A percentile compares a stretch with the other conserved stretches of the same genome.
Conservation (phyloP, 2,888 invertebrate species). For the Phortica magna region DNA sequence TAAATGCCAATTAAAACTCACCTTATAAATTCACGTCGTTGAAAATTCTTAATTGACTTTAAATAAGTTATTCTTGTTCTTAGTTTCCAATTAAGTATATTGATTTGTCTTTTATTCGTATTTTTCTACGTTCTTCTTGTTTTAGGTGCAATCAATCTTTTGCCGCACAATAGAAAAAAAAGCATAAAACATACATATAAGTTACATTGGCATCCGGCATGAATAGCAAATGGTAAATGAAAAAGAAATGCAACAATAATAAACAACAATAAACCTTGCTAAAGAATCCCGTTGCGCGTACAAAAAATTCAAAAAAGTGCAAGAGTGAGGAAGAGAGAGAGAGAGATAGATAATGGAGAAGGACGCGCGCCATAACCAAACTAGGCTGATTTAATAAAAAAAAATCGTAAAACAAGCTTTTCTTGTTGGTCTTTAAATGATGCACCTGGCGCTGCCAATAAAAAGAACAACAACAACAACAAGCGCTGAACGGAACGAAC, state of each 20-base stretch:
- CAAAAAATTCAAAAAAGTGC: slow-evolving; percentile 57
- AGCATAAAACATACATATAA: slow-evolving; percentile 37
- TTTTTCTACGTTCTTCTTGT: too few species aligned
- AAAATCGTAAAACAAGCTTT: neutral
- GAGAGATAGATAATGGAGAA: slow-evolving; percentile 20
- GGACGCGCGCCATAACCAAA: neutral
- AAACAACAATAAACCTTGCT: neutral
- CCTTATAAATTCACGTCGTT: too few species aligned
- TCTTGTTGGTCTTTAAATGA: neutral
- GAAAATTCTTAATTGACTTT: too few species aligned
- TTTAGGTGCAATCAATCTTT: too few species aligned
- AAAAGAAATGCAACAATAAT: slow-evolving; percentile 5
- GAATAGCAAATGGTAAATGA: neutral
- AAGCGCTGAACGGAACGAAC: slow-evolving; percentile 56
- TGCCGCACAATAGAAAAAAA: too few species aligned
- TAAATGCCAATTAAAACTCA: too few species aligned
- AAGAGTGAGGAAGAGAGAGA: slow-evolving; percentile 28
- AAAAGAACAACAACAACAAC: slow-evolving; percentile 59
- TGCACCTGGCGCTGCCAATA: slow-evolving; percentile 52
- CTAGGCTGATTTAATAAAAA: slow-evolving; percentile 18
- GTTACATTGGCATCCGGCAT: slow-evolving; percentile 48
- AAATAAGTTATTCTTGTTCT: too few species aligned
- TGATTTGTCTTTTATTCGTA: too few species aligned
- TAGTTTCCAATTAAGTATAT: too few species aligned
- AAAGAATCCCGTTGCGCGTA: slow-evolving; percentile 66